These are phyloP conservation scores for Phaenicophaeus curvirostris DNA, from an alignment of 2,797 vertebrate species.

Conservation along the genomic window DNA sequence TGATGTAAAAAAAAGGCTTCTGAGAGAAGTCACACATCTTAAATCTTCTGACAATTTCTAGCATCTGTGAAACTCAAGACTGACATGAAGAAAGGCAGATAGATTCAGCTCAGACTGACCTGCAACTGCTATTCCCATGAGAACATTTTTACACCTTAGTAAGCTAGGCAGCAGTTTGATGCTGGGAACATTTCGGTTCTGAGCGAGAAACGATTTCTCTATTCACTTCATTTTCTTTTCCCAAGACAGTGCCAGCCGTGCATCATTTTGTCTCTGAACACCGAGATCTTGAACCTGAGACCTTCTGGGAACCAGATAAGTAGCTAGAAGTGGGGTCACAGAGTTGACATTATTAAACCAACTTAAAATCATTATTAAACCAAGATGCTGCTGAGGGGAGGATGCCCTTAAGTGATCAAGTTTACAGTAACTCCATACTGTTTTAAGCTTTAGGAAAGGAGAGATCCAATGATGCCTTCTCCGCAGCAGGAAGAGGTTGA, in stretches of 20 bases:
- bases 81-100: background rate
- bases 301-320: background rate
- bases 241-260: background rate
- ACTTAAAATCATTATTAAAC: background rate
- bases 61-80: background rate
- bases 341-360: background rate
- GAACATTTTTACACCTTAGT: background rate
- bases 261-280: background rate
- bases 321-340: background rate
- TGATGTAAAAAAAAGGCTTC: background rate
- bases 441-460: background rate
- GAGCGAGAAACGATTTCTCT: background rate
- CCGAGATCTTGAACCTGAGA: background rate
- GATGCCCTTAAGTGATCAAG: fast-evolving
- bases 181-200: background rate
- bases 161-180: background rate
- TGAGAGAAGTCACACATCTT: background rate
- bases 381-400: fast-evolving
- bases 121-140: background rate
- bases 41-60: background rate
- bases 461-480: background rate
- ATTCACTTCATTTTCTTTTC: background rate
- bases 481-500: background rate
- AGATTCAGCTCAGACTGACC: background rate
- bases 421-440: background rate